Base-by-base conservation (phyloP, 2,888 invertebrate species). In the Helleia helle region DNA sequence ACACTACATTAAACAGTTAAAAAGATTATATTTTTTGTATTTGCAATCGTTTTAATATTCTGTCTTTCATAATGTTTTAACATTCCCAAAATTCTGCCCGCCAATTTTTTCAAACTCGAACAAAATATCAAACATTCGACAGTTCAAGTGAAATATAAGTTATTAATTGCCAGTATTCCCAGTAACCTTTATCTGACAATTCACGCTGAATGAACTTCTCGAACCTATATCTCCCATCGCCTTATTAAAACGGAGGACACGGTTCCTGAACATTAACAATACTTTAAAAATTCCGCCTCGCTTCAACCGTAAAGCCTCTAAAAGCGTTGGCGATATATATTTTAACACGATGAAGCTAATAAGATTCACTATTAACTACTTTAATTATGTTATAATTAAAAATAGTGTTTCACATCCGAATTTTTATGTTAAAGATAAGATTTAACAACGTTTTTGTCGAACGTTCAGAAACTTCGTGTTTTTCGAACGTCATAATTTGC, bases 291-390 rank as follows among this genome's bases (percentile, higher is more conserved):
- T 2, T 22, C 22, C 18, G 31, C 18, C 15, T 17, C 34, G 34
- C 18, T 18, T 34, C 34, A 34, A 34, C 18, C 34, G 34, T 34
- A 8, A 34, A 34, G 11, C 12, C 11, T 34, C 11, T 22, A 22
- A 22, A 22, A 22, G 22, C 22, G 22, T 22, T 22, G 8, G 22
- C 22, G 3, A 22, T 22, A 5, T 22, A 22, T 8, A 22, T 22
- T 22, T 5, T 22, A 22, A 22, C 34, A 18, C 8, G 18, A 34
- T 18, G 22, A 12, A 8, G 11, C 18, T 34, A 11, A 31, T 31
- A 18, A 17, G 31, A 22, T 75, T 68, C 62, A 22, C 22, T 22
- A 22, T 22, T 22, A 22, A 22, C 22, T 2, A 22, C 5, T 22
- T 6, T 22, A 22, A 22, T 22, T 22, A 8, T 22, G 22, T 7